phyloP scores from a whole-genome alignment of 1,140 invertebrate genomes.

The Leptopilina boulardi region DNA sequence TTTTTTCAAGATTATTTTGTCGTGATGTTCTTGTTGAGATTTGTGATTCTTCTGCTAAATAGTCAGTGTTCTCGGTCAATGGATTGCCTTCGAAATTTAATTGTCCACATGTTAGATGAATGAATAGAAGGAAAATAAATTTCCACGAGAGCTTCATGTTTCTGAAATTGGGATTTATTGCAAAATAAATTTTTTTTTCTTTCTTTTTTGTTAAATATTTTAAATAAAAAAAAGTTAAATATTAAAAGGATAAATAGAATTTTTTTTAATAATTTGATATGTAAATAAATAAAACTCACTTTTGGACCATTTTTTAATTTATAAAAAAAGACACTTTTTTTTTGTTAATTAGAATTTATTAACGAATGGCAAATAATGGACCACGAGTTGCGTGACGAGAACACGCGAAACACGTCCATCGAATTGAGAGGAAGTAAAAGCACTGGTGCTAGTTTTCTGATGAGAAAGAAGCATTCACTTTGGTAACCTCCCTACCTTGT shows the following conservation, averaged over 20 bases:
- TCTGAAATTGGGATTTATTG: constrained; percentile 41
- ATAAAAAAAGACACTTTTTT: not conserved
- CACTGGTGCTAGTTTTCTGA: constrained; percentile 6
- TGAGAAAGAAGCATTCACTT: constrained; percentile 24
- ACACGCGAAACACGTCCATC: constrained; percentile 28
- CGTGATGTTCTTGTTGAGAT: constrained; percentile 48
- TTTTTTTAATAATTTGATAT: not conserved
- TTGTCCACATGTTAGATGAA: constrained; percentile 55
- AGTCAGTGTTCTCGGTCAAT: constrained; percentile 68
- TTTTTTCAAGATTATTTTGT: not conserved
- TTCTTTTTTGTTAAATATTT: not conserved
- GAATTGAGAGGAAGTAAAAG: constrained; percentile 28
- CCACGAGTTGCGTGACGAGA: constrained; percentile 22
- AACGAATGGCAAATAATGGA: not conserved
- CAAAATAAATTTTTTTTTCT: constrained; percentile 29
- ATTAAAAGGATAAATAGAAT: not conserved
- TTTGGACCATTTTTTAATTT: not conserved
- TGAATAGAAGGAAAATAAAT: constrained; percentile 46
- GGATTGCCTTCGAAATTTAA: constrained; percentile 71
- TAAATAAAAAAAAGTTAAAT: not conserved
- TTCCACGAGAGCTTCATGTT: constrained; percentile 46
- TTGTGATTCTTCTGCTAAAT: constrained; percentile 67
- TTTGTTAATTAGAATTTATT: not conserved
- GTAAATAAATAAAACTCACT: not conserved
- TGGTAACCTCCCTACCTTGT: constrained; percentile 19